A percentile compares a stretch with the other conserved stretches of the same genome.
Evolutionary conservation across 2,888 invertebrate species (phyloP).

Genomic region (Ophion ventricosus): DNA sequence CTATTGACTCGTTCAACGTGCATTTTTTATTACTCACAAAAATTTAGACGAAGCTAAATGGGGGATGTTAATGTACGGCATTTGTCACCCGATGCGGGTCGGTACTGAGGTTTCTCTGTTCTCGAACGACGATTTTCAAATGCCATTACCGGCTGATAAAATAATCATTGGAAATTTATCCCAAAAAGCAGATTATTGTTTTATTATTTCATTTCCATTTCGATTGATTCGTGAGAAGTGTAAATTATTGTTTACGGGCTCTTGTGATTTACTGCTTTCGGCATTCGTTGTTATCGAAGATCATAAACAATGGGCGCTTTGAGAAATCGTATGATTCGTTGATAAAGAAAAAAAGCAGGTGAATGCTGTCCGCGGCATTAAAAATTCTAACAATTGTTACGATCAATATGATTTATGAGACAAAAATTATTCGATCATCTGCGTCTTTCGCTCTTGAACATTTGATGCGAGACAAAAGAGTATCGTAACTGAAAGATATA

Average conservation of each 20-base stretch:
- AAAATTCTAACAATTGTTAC: not conserved
- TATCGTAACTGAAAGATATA: not conserved
- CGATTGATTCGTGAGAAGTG: not conserved
- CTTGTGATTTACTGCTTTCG: no score
- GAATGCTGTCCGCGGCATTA: no score
- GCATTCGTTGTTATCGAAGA: no score
- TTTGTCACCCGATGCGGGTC: not conserved
- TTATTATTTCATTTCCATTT: not conserved
- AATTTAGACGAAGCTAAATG: conserved; percentile 6
- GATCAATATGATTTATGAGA: not conserved
- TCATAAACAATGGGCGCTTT: no score
- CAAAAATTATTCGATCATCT: not conserved
- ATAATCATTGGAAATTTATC: not conserved
- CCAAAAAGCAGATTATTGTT: not conserved
- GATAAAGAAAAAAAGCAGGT: no score
- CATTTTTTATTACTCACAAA: conserved; percentile 71
- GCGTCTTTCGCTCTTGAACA: not conserved
- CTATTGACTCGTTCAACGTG: conserved; percentile 78
- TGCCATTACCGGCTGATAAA: not conserved
- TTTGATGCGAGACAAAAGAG: not conserved
- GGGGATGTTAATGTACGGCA: not conserved
- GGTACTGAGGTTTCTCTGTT: not conserved
- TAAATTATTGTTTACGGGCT: no score
- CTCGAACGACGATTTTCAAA: conserved; percentile 8
- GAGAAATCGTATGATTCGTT: no score